A percentile compares a stretch with the other conserved stretches of the same genome.
Conservation (phyloP, 2,888 invertebrate species). For the Cosmia pyralina region DNA sequence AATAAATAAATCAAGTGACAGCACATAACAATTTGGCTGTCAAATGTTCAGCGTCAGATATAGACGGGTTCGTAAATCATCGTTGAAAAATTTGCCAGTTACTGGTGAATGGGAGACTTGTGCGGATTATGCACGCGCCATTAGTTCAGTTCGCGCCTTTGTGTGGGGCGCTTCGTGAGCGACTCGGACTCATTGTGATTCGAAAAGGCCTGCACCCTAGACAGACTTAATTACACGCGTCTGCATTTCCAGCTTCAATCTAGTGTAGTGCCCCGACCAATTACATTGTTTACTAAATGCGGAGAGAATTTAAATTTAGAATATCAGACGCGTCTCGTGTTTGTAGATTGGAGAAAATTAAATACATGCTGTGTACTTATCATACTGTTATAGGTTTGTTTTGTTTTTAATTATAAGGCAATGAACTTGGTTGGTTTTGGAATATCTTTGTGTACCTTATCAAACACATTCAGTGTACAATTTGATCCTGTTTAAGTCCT, state of each 20-base stretch:
- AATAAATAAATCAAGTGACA: constrained; percentile 62
- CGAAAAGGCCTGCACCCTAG: constrained; percentile 74
- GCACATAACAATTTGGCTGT: constrained; percentile 63
- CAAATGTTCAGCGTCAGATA: constrained; percentile 63
- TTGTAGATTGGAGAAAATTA: constrained; percentile 49
- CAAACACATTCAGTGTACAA: constrained; percentile 43
- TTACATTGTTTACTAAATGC: constrained; percentile 60
- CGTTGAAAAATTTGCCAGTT: constrained; percentile 82
- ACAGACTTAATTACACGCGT: constrained; percentile 75
- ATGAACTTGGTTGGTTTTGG: constrained; percentile 32
- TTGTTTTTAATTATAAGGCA: constrained; percentile 47
- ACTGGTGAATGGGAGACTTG: constrained; percentile 81
- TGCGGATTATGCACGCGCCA: constrained; percentile 84
- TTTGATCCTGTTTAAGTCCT: constrained; percentile 32
- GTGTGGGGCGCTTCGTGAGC: constrained; percentile 71
- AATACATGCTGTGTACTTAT: constrained; percentile 35
- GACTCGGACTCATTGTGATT: constrained; percentile 79
- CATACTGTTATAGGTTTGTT: constrained; percentile 42
- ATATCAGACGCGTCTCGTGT: constrained; percentile 42
- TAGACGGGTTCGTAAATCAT: constrained; percentile 69
- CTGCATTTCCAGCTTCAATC: constrained; percentile 68
- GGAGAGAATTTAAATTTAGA: constrained; percentile 52
- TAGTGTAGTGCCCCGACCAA: constrained; percentile 59
- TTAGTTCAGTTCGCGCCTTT: constrained; percentile 82
- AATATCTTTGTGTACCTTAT: constrained; percentile 37